A percentile compares a stretch with the other conserved stretches of the same genome.
These are phyloP conservation scores for Dendrocincla fuliginosa DNA, from an alignment of 2,797 vertebrate genomes.

Conservation along the genomic window DNA sequence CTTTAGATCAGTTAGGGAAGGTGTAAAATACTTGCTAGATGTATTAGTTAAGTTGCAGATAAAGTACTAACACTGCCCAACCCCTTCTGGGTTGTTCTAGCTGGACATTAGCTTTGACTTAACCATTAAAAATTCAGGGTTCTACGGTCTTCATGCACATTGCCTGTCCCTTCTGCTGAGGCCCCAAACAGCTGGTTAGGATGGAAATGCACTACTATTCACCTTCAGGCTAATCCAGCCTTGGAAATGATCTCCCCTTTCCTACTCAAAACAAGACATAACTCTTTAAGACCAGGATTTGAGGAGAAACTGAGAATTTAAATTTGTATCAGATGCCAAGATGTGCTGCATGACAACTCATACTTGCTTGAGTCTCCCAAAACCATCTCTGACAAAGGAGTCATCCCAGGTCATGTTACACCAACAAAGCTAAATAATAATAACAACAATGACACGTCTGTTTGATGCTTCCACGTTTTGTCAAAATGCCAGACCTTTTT, in stretches of 20 bases:
- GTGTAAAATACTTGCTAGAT: not conserved
- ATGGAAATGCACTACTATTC: not conserved
- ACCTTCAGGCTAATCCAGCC: not conserved
- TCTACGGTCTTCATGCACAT: not conserved
- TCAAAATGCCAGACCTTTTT: not conserved
- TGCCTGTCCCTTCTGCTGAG: not conserved
- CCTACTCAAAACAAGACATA: not conserved
- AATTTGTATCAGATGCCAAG: not conserved
- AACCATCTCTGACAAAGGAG: not conserved
- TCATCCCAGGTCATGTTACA: not conserved
- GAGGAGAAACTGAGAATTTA: not conserved
- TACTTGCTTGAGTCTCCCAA: not conserved
- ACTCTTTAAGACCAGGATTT: not conserved
- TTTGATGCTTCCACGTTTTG: not conserved
- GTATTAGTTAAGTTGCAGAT: not conserved
- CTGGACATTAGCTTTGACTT: not conserved
- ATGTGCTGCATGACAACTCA: not conserved
- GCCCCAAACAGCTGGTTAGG: not conserved
- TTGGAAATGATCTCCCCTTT: not conserved
- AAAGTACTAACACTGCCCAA: not conserved
- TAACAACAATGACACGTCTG: not conserved
- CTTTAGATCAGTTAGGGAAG: not conserved
- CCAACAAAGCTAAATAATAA: not conserved
- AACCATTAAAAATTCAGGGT: not conserved
- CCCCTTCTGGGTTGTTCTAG: not conserved